Evolutionary conservation across 2,797 vertebrate genomes (phyloP).

Genomic region (Cyclura pinguis): DNA sequence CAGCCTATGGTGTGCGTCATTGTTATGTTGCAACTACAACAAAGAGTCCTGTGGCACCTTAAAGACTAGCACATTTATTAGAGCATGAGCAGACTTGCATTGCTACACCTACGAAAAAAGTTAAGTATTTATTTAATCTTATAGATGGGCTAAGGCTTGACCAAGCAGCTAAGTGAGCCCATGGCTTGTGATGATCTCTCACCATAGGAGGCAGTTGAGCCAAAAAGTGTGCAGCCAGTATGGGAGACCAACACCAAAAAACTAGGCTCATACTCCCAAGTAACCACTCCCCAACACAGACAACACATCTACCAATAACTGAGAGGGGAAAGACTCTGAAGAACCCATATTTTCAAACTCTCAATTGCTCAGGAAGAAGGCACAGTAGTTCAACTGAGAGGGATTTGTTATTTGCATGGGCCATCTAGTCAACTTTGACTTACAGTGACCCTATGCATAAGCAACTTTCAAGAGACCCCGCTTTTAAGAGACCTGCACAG

Average conservation of each 20-base stretch:
- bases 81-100: too few relatives aligned
- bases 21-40: too few relatives aligned
- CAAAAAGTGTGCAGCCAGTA: background rate
- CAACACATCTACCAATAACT: background rate
- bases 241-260: background rate
- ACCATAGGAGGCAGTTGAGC: background rate
- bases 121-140: background rate
- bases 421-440: too few relatives aligned
- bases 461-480: too few relatives aligned
- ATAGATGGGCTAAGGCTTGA: background rate
- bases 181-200: background rate
- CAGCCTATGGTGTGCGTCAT: too few relatives aligned
- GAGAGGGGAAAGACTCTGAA: background rate
- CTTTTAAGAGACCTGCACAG: too few relatives aligned
- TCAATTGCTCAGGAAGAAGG: background rate
- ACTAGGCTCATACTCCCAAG: background rate
- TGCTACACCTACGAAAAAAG: too few relatives aligned
- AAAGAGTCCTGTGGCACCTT: too few relatives aligned
- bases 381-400: background rate
- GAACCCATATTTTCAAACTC: background rate
- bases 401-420: too few relatives aligned
- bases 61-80: too few relatives aligned
- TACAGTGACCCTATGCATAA: too few relatives aligned
- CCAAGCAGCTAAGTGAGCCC: background rate
- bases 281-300: background rate